A percentile compares a stretch with the other conserved stretches of the same genome.
Evolutionary conservation across 2,888 invertebrate species (phyloP).

Genomic region (Athetis lepigone): DNA sequence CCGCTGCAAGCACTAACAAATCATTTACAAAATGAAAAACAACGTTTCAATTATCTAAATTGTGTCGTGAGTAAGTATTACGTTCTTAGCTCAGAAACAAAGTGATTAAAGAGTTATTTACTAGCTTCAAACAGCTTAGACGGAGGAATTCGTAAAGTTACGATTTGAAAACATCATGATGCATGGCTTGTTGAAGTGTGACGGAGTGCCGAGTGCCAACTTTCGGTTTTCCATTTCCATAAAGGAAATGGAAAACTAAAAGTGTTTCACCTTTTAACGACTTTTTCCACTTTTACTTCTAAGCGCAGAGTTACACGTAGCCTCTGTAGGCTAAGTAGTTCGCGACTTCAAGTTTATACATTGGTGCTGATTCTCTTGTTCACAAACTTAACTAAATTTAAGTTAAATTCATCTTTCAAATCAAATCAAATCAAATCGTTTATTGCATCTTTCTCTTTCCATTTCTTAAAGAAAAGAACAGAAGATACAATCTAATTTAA

Average conservation of each 20-base stretch:
- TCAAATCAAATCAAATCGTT: too few relatives aligned
- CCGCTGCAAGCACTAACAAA: constrained; percentile 26
- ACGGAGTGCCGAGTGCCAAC: constrained; percentile 1
- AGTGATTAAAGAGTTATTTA: constrained; percentile 39
- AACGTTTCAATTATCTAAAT: constrained; percentile 54
- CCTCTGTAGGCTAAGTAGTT: too few relatives aligned
- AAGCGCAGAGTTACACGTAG: too few relatives aligned
- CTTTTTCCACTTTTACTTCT: constrained; percentile 12
- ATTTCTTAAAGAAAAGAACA: too few relatives aligned
- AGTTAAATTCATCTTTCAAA: too few relatives aligned
- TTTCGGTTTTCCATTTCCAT: constrained; percentile 11
- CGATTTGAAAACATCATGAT: constrained; percentile 49
- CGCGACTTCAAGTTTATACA: too few relatives aligned
- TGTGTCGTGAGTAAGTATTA: constrained; percentile 31
- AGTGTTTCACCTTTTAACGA: constrained; percentile 2
- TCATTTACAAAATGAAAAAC: constrained; percentile 46
- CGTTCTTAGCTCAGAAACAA: constrained; percentile 14
- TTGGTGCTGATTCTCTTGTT: too few relatives aligned
- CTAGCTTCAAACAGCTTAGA: constrained; percentile 4
- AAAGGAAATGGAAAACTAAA: too few relatives aligned
- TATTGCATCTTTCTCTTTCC: too few relatives aligned
- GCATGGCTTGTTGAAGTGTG: constrained; percentile 18
- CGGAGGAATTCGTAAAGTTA: constrained; percentile 27
- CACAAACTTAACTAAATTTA: too few relatives aligned
- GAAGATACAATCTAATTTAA: too few relatives aligned